Evolutionary conservation across 2,888 invertebrate genomes (phyloP).

Genomic region (Parasteatoda lunata): DNA sequence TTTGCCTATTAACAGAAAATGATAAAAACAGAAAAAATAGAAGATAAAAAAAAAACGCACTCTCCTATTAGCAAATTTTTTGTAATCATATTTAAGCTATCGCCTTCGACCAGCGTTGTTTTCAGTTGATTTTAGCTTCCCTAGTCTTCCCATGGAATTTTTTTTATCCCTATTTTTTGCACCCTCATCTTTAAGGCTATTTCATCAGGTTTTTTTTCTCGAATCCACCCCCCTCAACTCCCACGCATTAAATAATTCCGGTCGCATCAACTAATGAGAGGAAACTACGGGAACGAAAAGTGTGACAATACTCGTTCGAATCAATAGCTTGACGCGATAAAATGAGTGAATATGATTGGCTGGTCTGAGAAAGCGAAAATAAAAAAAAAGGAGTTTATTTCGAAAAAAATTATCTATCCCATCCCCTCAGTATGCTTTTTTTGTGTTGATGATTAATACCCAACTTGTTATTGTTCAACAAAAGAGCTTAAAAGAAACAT

Average conservation of each 20-base stretch:
- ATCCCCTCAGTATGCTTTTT: slow-evolving; percentile 33
- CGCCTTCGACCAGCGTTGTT: slow-evolving; percentile 34
- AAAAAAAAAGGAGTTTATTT: slow-evolving; percentile 4
- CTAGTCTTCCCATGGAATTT: slow-evolving; percentile 12
- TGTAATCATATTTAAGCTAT: slow-evolving; percentile 49
- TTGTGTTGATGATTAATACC: slow-evolving; percentile 58
- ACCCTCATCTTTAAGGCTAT: slow-evolving; percentile 50
- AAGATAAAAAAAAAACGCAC: slow-evolving; percentile 31
- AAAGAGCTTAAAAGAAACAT: slow-evolving; percentile 39
- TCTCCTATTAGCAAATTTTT: slow-evolving; percentile 62
- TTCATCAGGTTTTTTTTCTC: slow-evolving; percentile 58
- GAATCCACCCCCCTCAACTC: neutral
- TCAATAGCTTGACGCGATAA: slow-evolving; percentile 65
- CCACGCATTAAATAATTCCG: slow-evolving; percentile 52
- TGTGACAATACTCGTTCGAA: slow-evolving; percentile 65
- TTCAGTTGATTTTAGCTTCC: slow-evolving; percentile 9
- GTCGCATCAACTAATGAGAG: slow-evolving; percentile 50
- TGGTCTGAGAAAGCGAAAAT: slow-evolving; percentile 15
- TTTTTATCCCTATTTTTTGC: slow-evolving; percentile 22
- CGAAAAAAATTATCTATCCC: slow-evolving; percentile 27
- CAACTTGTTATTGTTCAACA: slow-evolving; percentile 48
- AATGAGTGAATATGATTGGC: slow-evolving; percentile 65
- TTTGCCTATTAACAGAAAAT: slow-evolving; percentile 64
- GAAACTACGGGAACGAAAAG: slow-evolving; percentile 43
- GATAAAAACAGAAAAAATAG: slow-evolving; percentile 42